Evolutionary conservation across 1,140 invertebrate species (phyloP).

Genomic region (Diachasma alloeum): DNA sequence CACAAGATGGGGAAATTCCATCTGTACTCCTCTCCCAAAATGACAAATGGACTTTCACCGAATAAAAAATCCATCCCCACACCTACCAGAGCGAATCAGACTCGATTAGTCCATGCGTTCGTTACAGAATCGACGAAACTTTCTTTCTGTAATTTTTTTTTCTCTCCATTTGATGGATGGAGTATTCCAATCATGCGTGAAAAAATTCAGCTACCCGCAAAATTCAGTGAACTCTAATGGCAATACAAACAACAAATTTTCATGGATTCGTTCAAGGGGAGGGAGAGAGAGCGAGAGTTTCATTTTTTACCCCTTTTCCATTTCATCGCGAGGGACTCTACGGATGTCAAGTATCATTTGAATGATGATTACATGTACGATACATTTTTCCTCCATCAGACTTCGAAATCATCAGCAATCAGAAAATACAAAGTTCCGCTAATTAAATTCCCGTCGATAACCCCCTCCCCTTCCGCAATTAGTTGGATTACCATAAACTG

Average conservation of each 20-base stretch:
- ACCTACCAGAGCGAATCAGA: background rate
- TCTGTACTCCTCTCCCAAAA: slow-evolving; percentile 31
- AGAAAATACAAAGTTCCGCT: no score
- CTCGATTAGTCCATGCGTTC: slow-evolving; percentile 8
- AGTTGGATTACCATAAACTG: background rate
- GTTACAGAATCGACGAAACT: background rate
- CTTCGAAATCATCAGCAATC: no score
- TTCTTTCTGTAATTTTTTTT: slow-evolving; percentile 25
- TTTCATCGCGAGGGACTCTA: background rate
- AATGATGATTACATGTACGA: background rate
- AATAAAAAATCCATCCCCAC: slow-evolving; percentile 43
- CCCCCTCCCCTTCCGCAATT: background rate
- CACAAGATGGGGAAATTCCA: slow-evolving; percentile 3
- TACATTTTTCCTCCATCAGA: no score
- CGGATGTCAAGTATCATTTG: background rate
- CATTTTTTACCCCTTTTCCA: background rate
- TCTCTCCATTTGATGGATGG: slow-evolving; percentile 53
- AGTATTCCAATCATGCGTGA: slow-evolving; percentile 56
- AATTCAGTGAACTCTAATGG: slow-evolving; percentile 23
- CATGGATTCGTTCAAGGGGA: slow-evolving; percentile 12
- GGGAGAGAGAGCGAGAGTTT: background rate
- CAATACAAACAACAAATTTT: slow-evolving; percentile 5
- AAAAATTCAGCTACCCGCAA: slow-evolving; percentile 50
- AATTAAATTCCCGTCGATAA: no score
- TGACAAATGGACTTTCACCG: slow-evolving; percentile 58